Evolutionary conservation across 2,888 invertebrate genomes (phyloP).

Genomic region (Aromia moschata): DNA sequence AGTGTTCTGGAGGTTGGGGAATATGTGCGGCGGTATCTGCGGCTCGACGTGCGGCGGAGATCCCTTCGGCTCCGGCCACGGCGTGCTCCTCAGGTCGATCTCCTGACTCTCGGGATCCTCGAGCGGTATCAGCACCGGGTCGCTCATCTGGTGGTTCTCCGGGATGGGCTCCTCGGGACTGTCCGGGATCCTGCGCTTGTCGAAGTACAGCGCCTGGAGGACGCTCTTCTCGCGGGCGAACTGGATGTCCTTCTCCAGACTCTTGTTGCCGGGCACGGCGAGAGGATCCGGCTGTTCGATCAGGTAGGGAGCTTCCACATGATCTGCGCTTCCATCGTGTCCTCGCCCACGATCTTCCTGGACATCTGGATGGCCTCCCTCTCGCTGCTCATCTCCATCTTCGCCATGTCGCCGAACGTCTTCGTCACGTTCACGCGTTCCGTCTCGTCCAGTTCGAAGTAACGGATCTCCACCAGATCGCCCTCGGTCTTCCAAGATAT

Average conservation of each 20-base stretch:
- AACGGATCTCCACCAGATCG: slow-evolving; percentile 83
- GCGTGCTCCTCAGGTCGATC: slow-evolving; percentile 78
- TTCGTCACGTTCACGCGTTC: slow-evolving; percentile 95
- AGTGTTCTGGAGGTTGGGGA: slow-evolving; percentile 64
- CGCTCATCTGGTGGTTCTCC: slow-evolving; percentile 79
- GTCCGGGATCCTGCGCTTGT: slow-evolving; percentile 85
- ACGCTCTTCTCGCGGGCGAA: slow-evolving; percentile 86
- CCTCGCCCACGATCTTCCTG: slow-evolving; percentile 78
- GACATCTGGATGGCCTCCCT: slow-evolving; percentile 82
- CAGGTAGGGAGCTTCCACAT: slow-evolving; percentile 77
- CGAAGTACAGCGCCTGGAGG: slow-evolving; percentile 83
- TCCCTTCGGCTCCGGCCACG: slow-evolving; percentile 88
- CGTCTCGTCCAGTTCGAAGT: slow-evolving; percentile 94
- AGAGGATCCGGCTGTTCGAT: slow-evolving; percentile 76
- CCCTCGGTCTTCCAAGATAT: slow-evolving; percentile 80
- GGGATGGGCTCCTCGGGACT: slow-evolving; percentile 87
- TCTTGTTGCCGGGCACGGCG: slow-evolving; percentile 78
- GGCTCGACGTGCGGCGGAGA: slow-evolving; percentile 63
- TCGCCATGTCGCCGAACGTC: slow-evolving; percentile 90
- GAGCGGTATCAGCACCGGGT: slow-evolving; percentile 85
- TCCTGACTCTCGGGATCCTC: slow-evolving; percentile 90
- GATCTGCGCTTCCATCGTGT: slow-evolving; percentile 84
- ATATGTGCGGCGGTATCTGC: slow-evolving; percentile 62
- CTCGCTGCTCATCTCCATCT: slow-evolving; percentile 88
- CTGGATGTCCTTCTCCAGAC: slow-evolving; percentile 88